Evolutionary conservation across 2,113 vertebrate species (phyloP), one percentile per base, ranked within the genome.

Genomic region (Pelodiscus sinensis): DNA sequence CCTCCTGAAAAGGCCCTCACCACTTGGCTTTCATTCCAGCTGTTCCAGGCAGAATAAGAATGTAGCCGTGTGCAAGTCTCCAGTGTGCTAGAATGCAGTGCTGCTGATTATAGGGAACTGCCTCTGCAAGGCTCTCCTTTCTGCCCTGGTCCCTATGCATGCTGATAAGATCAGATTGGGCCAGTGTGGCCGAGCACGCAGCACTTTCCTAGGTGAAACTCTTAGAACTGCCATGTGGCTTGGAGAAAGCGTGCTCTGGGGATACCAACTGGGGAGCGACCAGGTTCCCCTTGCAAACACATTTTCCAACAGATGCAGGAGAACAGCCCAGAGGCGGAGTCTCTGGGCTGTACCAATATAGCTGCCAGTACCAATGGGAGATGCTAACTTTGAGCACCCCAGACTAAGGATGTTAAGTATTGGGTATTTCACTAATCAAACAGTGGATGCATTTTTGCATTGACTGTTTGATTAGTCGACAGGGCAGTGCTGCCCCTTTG

Each of bases 341-440:
- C 92, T 86, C 31, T 19, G 93, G 95, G 92, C 87, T 87, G 95
- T 71, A n/a, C 35, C 86, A 44, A 75, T 29, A 51, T 93, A 8
- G 44, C 27, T 91, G 94, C 87, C 95, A 65, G 79, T 68, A 44
- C 65, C 65, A 6, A 31, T 86, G 91, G 96, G 92, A 95, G 89
- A 93, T 83, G 94, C 92, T 87, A 87, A 79, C 81, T 92, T 91
- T 94, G 93, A 87, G 89, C 90, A 93, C 95, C 95, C 44, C 44
- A 44, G 44, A 44, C 44, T 44, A 44, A 44, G 44, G 44, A 44
- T 44, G 44, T 44, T 44, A 44, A 44, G 44, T 44, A 44, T 44
- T 6, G 7, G 44, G 44, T 44, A 44, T 44, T 44, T 44, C 44
- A 44, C 44, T 44, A 44, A 44, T 44, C 44, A 44, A 44, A 44